These are phyloP conservation scores for Cercopithecus petaurista DNA, from an alignment of 2,797 vertebrate genomes.

Conservation along the genomic window DNA sequence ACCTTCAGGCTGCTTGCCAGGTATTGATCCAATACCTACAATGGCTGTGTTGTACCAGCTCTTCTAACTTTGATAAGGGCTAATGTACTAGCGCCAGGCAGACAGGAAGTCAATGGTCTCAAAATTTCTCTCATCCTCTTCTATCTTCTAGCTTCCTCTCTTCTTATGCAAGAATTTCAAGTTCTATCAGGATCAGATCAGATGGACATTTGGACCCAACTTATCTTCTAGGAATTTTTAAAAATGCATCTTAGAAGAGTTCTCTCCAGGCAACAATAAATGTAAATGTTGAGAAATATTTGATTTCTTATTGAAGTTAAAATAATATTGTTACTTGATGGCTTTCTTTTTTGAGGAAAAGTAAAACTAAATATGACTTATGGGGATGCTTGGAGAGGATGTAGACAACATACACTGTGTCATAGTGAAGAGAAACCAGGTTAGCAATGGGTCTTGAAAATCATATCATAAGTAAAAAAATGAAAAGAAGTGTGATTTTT, in stretches of 20 bases:
- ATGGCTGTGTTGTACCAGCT: conserved; percentile 84
- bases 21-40: conserved; percentile 86
- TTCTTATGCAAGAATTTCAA: conserved; percentile 77
- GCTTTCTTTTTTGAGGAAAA: conserved; percentile 11
- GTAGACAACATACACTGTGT: not conserved
- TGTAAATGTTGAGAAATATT: conserved; percentile 61
- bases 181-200: conserved; percentile 78
- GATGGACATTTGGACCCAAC: conserved; percentile 62
- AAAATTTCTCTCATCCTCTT: conserved; percentile 84
- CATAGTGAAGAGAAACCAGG: not conserved
- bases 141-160: conserved; percentile 67
- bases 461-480: not conserved
- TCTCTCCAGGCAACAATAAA: conserved; percentile 51
- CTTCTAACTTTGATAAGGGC: conserved; percentile 88
- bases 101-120: conserved; percentile 87
- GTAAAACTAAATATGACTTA: conserved; percentile 15
- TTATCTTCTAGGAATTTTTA: conserved; percentile 74
- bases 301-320: conserved; percentile 59
- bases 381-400: not conserved
- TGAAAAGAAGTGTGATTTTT: conserved; percentile 35
- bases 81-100: conserved; percentile 83
- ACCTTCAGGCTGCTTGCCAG: conserved; percentile 89
- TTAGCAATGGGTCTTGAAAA: not conserved
- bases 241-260: conserved; percentile 24
- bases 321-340: conserved; percentile 60